A percentile compares a stretch with the other conserved stretches of the same genome.
phyloP scores from a whole-genome alignment of 2,113 vertebrate species.

The Planiliza haematocheilus region DNA sequence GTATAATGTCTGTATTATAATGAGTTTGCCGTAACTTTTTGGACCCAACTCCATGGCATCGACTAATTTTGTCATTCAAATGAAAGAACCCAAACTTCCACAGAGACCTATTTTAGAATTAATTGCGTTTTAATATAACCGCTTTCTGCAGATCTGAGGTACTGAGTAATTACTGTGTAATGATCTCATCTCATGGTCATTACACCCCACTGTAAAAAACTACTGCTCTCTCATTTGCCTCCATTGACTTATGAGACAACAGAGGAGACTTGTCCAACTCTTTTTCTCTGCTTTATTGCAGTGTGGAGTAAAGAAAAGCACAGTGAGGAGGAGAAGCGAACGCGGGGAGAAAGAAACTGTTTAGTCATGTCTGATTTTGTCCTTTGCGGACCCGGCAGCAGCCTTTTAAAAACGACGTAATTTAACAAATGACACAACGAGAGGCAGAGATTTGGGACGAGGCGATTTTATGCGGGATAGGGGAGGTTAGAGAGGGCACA shows the following conservation, averaged over 20 bases:
- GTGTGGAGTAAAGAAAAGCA: background rate
- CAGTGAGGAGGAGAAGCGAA: background rate
- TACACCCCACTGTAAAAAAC: constrained; percentile 46
- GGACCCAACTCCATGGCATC: background rate
- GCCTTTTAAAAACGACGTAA: constrained; percentile 59
- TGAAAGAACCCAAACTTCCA: constrained; percentile 14
- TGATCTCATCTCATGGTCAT: constrained; percentile 58
- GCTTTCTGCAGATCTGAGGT: constrained; percentile 42
- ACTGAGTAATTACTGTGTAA: constrained; percentile 48
- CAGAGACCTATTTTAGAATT: constrained; percentile 34
- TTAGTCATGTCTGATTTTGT: constrained; percentile 9
- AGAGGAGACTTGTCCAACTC: background rate
- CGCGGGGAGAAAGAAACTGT: background rate
- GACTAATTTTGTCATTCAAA: constrained; percentile 5
- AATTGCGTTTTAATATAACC: constrained; percentile 51
- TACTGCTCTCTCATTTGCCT: constrained; percentile 54
- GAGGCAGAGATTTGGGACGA: constrained; percentile 57
- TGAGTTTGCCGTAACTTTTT: constrained; percentile 6
- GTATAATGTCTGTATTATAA: background rate
- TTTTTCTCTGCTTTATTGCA: background rate
- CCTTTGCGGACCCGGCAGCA: constrained; percentile 39
- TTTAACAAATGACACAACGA: constrained; percentile 75
- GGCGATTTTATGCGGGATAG: constrained; percentile 41
- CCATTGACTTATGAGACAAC: constrained; percentile 49
- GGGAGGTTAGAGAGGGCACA: rapidly evolving